Conservation (phyloP, 2,888 invertebrate genomes). For the Acrocyrtus sp. region DNA sequence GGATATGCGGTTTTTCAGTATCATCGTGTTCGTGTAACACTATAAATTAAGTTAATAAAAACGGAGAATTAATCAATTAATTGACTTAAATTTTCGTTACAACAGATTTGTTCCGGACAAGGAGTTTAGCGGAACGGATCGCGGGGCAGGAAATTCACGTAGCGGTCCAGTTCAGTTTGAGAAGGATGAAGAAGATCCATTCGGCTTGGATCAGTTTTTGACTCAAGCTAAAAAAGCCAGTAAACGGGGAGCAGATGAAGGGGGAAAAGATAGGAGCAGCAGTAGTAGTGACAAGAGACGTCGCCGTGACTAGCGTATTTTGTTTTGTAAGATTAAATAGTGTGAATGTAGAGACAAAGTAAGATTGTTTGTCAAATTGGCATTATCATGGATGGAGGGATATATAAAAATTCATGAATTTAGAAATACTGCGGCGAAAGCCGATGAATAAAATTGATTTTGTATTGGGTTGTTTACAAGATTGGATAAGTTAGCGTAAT, state of each 20-base stretch:
- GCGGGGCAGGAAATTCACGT: constrained; percentile 73
- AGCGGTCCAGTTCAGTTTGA: constrained; percentile 97
- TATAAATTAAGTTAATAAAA: not conserved
- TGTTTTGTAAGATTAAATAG: no score
- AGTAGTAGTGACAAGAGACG: constrained; percentile 50
- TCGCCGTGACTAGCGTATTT: constrained; percentile 52
- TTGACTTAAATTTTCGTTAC: not conserved
- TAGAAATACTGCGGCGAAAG: no score
- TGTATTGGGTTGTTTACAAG: no score
- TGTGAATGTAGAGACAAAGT: no score
- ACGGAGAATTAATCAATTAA: not conserved
- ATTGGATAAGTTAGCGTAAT: no score
- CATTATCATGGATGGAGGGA: no score
- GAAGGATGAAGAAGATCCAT: constrained; percentile 87
- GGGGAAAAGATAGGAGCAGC: constrained; percentile 36
- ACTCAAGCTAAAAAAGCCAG: constrained; percentile 90
- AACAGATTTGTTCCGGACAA: constrained; percentile 96
- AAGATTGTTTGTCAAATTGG: no score
- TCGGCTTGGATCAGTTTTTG: constrained; percentile 98
- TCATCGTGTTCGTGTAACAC: not conserved
- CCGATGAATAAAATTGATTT: no score
- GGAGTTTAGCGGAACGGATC: constrained; percentile 92
- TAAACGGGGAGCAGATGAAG: constrained; percentile 69
- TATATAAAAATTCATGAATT: no score
- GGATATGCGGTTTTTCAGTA: not conserved